Evolutionary conservation across 1,140 invertebrate species (phyloP).

Genomic region (Periplaneta americana): DNA sequence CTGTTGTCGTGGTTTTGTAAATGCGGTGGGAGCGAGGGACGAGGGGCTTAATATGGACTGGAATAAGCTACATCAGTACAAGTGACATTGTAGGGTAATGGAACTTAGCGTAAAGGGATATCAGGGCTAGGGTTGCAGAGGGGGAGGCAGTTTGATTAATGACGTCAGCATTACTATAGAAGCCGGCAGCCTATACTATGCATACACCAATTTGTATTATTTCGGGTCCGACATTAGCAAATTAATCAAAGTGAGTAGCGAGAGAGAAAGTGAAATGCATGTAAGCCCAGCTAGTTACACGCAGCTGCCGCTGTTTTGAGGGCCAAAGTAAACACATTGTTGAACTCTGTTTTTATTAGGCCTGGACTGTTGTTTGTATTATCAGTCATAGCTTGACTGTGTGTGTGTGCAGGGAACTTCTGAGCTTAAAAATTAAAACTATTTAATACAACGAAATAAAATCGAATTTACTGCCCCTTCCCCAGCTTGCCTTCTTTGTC

Average conservation of each 20-base stretch:
- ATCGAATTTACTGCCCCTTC: neutral
- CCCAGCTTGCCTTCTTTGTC: neutral
- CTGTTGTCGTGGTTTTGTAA: neutral
- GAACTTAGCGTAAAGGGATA: neutral
- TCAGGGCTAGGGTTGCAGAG: neutral
- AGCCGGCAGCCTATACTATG: neutral
- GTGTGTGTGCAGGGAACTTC: neutral
- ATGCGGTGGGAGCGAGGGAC: neutral
- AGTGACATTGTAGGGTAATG: neutral
- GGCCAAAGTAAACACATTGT: neutral
- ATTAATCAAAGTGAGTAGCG: neutral
- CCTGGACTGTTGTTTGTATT: neutral
- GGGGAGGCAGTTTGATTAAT: neutral
- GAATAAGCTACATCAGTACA: neutral
- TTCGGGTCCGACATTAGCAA: neutral
- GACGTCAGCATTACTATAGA: neutral
- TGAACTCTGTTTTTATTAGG: neutral
- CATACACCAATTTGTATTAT: neutral
- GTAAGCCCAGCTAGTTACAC: neutral
- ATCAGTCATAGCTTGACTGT: neutral
- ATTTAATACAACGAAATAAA: neutral
- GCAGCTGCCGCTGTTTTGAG: neutral
- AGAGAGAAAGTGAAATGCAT: neutral
- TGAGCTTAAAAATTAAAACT: neutral
- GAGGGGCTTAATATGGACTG: neutral